These are phyloP conservation scores for Bemisia tabaci DNA, from an alignment of 1,140 invertebrate genomes.

Conservation along the genomic window DNA sequence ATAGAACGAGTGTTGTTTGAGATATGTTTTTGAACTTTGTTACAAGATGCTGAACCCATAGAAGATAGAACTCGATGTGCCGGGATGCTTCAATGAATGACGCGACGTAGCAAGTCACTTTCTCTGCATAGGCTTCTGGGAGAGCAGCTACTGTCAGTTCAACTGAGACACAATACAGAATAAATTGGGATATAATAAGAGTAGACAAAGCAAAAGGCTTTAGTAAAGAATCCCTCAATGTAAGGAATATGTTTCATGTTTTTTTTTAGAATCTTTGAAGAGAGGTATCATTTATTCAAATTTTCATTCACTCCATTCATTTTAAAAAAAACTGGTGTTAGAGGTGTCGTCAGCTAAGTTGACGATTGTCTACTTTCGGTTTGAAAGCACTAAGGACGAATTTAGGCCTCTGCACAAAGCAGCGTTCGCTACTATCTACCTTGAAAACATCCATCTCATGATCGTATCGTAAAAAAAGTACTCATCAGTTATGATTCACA, in stretches of 20 bases:
- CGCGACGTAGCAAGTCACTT: slow-evolving; percentile 53
- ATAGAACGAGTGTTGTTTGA: slow-evolving; percentile 47
- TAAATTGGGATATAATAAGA: background rate
- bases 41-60: slow-evolving; percentile 59
- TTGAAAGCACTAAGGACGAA: too few relatives aligned
- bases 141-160: slow-evolving; percentile 53
- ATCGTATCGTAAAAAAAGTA: too few relatives aligned
- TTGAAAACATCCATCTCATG: too few relatives aligned
- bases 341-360: too few relatives aligned
- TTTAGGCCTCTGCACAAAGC: too few relatives aligned
- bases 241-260: background rate
- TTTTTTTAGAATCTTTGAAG: too few relatives aligned
- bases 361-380: too few relatives aligned
- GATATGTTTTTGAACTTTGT: slow-evolving; percentile 37
- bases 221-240: slow-evolving; percentile 7
- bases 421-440: too few relatives aligned
- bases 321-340: too few relatives aligned
- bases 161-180: slow-evolving; percentile 42
- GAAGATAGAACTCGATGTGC: slow-evolving; percentile 78
- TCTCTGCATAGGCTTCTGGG: slow-evolving; percentile 57
- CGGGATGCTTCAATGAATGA: slow-evolving; percentile 53
- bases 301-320: too few relatives aligned
- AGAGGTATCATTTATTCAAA: too few relatives aligned
- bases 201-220: slow-evolving; percentile 12
- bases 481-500: too few relatives aligned